Conservation (phyloP, 2,797 vertebrate genomes). For the Petrocephalus schoutedeni region DNA sequence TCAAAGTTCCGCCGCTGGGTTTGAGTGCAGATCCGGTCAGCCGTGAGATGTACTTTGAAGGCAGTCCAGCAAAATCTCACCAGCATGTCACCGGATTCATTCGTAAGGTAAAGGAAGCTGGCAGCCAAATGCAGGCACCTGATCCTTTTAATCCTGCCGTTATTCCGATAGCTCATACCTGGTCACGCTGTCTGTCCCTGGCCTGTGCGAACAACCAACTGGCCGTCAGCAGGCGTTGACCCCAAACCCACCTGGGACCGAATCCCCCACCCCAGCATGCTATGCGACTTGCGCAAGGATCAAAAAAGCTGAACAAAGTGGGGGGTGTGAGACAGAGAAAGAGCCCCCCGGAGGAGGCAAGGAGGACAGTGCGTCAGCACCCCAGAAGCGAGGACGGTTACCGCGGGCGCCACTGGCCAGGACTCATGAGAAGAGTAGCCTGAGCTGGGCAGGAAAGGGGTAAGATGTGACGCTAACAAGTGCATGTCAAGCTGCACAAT, state of each 20-base stretch:
- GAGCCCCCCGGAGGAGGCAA: neutral
- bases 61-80: neutral
- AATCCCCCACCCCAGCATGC: neutral
- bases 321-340: neutral
- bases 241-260: neutral
- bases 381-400: neutral
- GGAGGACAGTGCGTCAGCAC: neutral
- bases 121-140: neutral
- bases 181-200: neutral
- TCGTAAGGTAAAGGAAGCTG: neutral
- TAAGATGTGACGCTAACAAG: neutral
- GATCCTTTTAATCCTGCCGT: slow-evolving; percentile 13
- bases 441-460: neutral
- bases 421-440: neutral
- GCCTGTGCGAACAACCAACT: neutral
- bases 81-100: neutral
- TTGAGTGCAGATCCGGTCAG: neutral
- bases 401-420: neutral
- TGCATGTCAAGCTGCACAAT: neutral
- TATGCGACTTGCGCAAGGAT: neutral
- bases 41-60: neutral
- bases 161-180: neutral
- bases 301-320: neutral
- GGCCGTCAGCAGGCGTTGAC: neutral
- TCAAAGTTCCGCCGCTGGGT: neutral